phyloP scores from a whole-genome alignment of 2,113 vertebrate species.

The Motacilla tschutschensis region DNA sequence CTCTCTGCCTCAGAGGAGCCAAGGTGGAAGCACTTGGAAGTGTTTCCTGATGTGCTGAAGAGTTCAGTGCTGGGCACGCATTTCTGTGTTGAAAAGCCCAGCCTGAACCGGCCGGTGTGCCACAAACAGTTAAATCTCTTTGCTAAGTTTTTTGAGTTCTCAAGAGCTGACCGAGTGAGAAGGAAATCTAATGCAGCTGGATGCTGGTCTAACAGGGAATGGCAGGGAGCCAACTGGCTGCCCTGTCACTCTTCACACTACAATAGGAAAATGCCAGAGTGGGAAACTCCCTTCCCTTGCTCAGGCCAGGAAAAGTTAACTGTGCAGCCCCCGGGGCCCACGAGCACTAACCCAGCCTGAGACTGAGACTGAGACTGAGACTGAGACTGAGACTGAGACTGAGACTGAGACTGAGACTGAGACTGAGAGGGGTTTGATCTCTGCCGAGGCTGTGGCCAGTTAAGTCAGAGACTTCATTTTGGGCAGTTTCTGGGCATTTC shows the following conservation, averaged over 20 bases:
- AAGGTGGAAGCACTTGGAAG: not conserved
- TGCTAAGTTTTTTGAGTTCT: not conserved
- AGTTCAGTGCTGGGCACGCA: not conserved
- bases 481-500: not conserved
- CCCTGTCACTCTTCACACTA: not conserved
- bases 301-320: not conserved
- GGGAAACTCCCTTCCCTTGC: constrained; percentile 29
- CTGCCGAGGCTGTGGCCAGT: not conserved
- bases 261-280: not conserved
- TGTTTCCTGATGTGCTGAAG: rapidly evolving
- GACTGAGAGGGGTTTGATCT: not conserved
- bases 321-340: not conserved
- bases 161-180: constrained; percentile 18
- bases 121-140: not conserved
- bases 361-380: no score
- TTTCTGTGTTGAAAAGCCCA: not conserved
- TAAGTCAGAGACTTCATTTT: not conserved
- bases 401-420: no score
- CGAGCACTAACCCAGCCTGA: not conserved
- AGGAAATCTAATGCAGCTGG: constrained; percentile 4
- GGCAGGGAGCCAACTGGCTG: constrained; percentile 5
- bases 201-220: not conserved
- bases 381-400: no score
- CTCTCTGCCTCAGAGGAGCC: not conserved
- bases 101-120: not conserved